Evolutionary conservation across 2,113 vertebrate species (phyloP), one percentile per base, ranked within the genome.

Genomic region (Myiozetetes cayanensis): DNA sequence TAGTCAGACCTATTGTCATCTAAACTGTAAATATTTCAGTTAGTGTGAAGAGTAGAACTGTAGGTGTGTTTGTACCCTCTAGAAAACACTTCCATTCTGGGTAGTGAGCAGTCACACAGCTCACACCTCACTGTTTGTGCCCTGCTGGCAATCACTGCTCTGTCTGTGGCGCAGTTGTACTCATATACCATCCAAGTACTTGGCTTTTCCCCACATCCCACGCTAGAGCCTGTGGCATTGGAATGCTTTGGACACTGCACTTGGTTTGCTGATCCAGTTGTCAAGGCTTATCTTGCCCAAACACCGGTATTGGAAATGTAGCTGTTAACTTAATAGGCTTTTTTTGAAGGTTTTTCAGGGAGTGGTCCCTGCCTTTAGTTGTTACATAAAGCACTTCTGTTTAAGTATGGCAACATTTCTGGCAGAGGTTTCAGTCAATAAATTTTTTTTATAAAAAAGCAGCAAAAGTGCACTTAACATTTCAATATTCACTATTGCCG

Each of bases 201-300:
- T 2, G 3, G 8, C 24, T 13, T 12, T 14, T 47, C n/a, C 50
- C 44, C 41, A 13, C 0, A 0, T 18, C 23, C 37, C 9, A 8
- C 22, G 14, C 0, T 0, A 50, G 5, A 66, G 37, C 25, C 52
- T 20, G n/a, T 8, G 2, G 25, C 70, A 37, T 8, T 7, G 43
- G 8, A 35, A n/a, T 17, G 3, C 18, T 4, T 6, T 24, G 39
- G 41, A 15, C 8, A 1, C 44, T 12, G 59, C 43, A 37, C 12
- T 14, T 0, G 0, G 5, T 37, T 8, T 2, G 0, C 35, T 43
- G 15, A 59, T 15, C 4, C 41, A n/a, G 2, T 6, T 44, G 6
- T 17, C 13, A 2, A 6, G 9, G 9, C 10, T 70, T 50, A 70
- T 12, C 19, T 62, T 44, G 20, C 39, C 47, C 23, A 9, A 30